Evolutionary conservation across 2,113 vertebrate species (phyloP), one percentile per base, ranked within the genome.

Genomic region (Gnathonemus longibarbis): DNA sequence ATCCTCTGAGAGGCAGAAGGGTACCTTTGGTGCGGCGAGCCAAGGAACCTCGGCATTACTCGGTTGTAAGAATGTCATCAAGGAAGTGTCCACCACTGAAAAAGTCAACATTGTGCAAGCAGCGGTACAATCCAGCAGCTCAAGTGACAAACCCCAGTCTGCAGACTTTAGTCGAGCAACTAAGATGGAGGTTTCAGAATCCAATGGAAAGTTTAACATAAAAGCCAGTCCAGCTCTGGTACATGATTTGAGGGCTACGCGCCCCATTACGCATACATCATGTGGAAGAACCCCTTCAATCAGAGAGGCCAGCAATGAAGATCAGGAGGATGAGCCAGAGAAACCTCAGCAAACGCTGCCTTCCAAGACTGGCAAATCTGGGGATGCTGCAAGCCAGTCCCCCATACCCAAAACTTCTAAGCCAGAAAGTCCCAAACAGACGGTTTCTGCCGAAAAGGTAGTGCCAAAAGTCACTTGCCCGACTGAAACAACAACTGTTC

Each of bases 251-350:
- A 92, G 95, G 90, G 93, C 91, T 88, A 84, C 93, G 58, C 94
- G 96, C 49, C 95, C 96, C 90, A 92, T 89, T 90, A 88, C 93
- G 48, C 95, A 96, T 92, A 95, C 96, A 91, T 93, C 94, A 50
- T 95, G 93, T 89, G 95, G 96, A 49, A 96, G 95, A 91, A 96
- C 95, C 0, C 96, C 96, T 2, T 96, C 96, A 80, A 96, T 96
- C 89, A 92, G 94, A 89, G 96, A 96, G 90, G 95, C 96, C 87
- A 95, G 95, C 93, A 96, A 96, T 0, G 96, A 96, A 91, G 95
- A 96, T 90, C 95, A 96, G 91, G 96, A 96, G 48, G 95, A 96
- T 1, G 95, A 96, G 66, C 90, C 58, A 56, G 95, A 96, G 92
- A 93, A 89, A 89, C 90, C 91, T 91, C 92, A 93, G 90, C 91